Conservation (phyloP, 1,140 invertebrate genomes). For the Zaprionus vittiger region DNA sequence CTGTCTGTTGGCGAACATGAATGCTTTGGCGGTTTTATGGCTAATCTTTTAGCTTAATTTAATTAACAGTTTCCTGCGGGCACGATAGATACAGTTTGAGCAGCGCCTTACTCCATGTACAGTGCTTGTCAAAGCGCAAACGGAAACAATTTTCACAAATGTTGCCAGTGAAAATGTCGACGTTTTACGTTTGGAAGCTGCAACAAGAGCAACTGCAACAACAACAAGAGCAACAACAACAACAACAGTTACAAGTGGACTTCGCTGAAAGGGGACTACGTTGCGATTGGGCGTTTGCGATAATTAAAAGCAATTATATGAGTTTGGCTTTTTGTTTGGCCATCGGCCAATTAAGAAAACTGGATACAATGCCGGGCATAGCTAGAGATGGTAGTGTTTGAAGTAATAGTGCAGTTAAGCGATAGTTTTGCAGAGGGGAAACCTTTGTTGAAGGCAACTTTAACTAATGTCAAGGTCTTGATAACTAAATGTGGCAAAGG, state of each 20-base stretch:
- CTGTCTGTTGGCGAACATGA: not conserved
- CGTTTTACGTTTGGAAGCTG: slow-evolving; percentile 41
- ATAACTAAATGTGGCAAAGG: no score
- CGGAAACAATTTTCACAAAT: slow-evolving; percentile 78
- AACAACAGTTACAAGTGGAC: slow-evolving; percentile 19
- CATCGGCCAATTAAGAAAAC: slow-evolving; percentile 74
- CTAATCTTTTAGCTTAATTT: slow-evolving; percentile 75
- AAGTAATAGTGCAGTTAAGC: not conserved
- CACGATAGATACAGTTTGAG: slow-evolving; percentile 46
- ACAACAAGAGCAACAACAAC: not conserved
- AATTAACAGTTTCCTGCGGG: slow-evolving; percentile 76
- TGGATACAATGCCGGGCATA: slow-evolving; percentile 33
- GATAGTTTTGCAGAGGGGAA: not conserved
- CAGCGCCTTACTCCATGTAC: not conserved
- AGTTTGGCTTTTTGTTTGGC: slow-evolving; percentile 64
- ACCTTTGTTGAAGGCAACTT: not conserved
- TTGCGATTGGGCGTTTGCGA: slow-evolving; percentile 77
- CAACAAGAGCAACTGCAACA: slow-evolving; percentile 30
- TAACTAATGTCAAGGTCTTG: not conserved
- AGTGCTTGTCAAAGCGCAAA: slow-evolving; percentile 51
- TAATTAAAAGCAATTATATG: slow-evolving; percentile 82
- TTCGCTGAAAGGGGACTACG: slow-evolving; percentile 29
- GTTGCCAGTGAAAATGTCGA: slow-evolving; percentile 55
- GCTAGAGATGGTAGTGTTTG: not conserved
- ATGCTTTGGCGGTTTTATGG: slow-evolving; percentile 37